Evolutionary conservation across 2,113 vertebrate genomes (phyloP).

Genomic region (Etheostoma cragini): DNA sequence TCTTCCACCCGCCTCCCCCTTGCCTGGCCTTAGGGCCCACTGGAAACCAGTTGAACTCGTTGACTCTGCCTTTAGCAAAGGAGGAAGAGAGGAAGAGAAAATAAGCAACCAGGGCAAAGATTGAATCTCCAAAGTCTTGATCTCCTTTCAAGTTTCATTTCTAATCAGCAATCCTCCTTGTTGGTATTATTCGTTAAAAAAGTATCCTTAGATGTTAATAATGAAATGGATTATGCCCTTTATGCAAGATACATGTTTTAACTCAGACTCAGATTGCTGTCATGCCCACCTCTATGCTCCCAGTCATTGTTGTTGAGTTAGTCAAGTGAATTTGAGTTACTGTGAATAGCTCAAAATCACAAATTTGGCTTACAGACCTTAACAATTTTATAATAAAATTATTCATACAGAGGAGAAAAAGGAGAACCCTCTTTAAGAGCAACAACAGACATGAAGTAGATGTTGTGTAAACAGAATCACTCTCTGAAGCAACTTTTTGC

Average conservation of each 20-base stretch:
- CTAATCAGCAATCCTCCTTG: constrained; percentile 15
- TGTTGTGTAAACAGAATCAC: not conserved
- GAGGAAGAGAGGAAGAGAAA: constrained; percentile 43
- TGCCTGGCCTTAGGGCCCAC: constrained; percentile 61
- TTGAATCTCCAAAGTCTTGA: constrained; percentile 28
- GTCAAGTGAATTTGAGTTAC: constrained; percentile 6
- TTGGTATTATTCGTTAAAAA: constrained; percentile 1
- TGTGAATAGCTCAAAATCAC: constrained; percentile 12
- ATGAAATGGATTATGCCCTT: not conserved
- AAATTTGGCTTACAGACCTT: not conserved
- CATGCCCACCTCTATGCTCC: not conserved
- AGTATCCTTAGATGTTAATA: not conserved
- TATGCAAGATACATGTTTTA: not conserved
- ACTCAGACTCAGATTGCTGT: not conserved
- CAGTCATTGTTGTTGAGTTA: not conserved
- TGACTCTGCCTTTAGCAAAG: constrained; percentile 61
- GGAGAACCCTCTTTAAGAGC: not conserved
- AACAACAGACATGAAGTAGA: not conserved
- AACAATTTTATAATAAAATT: not conserved
- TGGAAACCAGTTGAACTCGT: constrained; percentile 83
- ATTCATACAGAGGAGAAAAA: not conserved
- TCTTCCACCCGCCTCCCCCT: constrained; percentile 34
- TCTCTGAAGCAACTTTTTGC: not conserved
- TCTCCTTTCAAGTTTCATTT: constrained; percentile 18
- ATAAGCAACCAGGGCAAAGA: constrained; percentile 16